Base-by-base conservation (phyloP, 2,113 vertebrate species). In the Sturnira hondurensis region DNA sequence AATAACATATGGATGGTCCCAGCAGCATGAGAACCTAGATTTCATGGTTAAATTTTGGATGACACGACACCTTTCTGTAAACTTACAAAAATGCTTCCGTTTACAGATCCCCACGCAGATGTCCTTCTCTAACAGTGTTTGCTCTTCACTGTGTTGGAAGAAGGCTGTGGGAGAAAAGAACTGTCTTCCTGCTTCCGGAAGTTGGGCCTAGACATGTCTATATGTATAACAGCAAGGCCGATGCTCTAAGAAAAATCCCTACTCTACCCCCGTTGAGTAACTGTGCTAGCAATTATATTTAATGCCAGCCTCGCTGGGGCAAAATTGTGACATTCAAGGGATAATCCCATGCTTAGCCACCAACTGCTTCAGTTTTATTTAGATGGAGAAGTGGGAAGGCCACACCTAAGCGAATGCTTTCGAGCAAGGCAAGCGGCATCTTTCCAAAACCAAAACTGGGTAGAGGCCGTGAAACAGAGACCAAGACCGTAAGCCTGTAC, bases 21-120 rank as follows among this genome's bases (percentile, higher is more conserved):
- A 86, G n/a, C 3, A 65, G 31, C 70, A 5, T 20, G 47, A 89
- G 31, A 92, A 43, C 93, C 89, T 63, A 86, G 45, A 89, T 78
- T 80, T 63, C 45, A 52, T 84, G 19, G 38, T 78, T 38, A 80
- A n/a, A 70, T 73, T 54, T 56, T 82, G 54, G 63, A 17, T 71
- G 36, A 82, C 43, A 22, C 61, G 33, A 82, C 43, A 38, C 19
- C n/a, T 91, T 94, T 93, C 93, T 67, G 45, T 93, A 67, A 95
- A 90, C 17, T 58, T 85, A 87, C 15, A 73, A 77, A 92, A 85
- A 47, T 54, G 74, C 31, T 92, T 95, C 91, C 93, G 73, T 94
- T 52, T 28, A 77, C 81, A 95, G 87, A 90, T 86, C 85, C 54
- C 45, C 88, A 15, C 67, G 65, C 33, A 5, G 26, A 77, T 63